These are phyloP conservation scores for Sympetrum striolatum DNA, from an alignment of 2,888 invertebrate genomes.

Conservation along the genomic window DNA sequence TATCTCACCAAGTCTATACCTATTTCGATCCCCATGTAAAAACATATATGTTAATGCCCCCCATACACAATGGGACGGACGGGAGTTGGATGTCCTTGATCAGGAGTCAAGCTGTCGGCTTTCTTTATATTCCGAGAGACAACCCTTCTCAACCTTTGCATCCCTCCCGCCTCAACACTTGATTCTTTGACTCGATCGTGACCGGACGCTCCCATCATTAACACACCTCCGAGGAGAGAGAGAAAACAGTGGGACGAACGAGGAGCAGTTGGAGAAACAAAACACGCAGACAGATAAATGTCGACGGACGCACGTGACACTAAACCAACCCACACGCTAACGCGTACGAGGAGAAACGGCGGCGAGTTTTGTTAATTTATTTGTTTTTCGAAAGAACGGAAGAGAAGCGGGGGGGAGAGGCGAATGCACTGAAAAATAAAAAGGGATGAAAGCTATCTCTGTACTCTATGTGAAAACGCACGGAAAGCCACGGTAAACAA, in stretches of 20 bases:
- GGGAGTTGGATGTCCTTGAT: conserved; percentile 9
- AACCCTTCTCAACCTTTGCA: not conserved
- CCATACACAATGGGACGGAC: conserved; percentile 13
- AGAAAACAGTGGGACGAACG: not conserved
- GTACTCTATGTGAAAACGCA: not conserved
- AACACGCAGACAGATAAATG: not conserved
- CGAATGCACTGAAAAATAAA: not conserved
- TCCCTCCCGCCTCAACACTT: not conserved
- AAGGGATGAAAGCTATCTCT: not conserved
- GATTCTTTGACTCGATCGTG: not conserved
- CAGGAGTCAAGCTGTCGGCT: conserved; percentile 23
- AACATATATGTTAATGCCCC: conserved; percentile 32
- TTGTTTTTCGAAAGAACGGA: not conserved
- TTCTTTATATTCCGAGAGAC: conserved; percentile 25
- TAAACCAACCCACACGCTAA: not conserved
- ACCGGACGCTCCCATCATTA: conserved; percentile 19
- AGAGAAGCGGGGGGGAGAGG: not conserved
- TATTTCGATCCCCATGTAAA: conserved; percentile 15
- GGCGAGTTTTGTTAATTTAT: not conserved
- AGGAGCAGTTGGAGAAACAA: not conserved
- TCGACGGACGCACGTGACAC: not conserved
- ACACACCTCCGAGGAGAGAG: not conserved
- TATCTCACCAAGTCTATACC: not conserved
- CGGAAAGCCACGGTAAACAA: not conserved
- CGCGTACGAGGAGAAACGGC: not conserved